Conservation (phyloP, 2,113 vertebrate species). For the Bubalus kerabau region DNA sequence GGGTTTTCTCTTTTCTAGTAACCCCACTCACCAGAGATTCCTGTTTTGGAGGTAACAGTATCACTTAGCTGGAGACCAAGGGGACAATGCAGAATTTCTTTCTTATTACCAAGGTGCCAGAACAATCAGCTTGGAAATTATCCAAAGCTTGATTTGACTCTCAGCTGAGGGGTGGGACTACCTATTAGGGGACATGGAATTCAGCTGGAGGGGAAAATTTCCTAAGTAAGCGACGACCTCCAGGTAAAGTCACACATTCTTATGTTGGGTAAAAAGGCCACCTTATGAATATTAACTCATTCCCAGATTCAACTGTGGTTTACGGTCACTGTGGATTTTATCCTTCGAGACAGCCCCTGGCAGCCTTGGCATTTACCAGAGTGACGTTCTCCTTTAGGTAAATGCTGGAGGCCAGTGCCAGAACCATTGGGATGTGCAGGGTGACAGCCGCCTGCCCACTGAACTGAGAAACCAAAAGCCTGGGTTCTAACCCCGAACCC, state of each 20-base stretch:
- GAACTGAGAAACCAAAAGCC: neutral
- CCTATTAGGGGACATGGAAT: neutral
- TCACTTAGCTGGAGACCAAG: slow-evolving; percentile 19
- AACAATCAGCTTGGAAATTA: neutral
- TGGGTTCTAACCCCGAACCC: neutral
- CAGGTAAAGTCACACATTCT: neutral
- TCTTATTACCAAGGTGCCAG: neutral
- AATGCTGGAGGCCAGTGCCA: neutral
- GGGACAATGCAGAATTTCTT: neutral
- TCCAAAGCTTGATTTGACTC: neutral
- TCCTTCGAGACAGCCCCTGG: neutral
- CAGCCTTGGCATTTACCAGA: neutral
- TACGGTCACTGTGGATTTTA: neutral
- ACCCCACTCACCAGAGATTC: neutral
- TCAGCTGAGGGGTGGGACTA: neutral
- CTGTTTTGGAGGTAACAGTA: slow-evolving; percentile 25
- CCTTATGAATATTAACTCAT: neutral
- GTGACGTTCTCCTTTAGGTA: neutral
- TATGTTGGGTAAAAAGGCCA: neutral
- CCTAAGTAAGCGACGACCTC: neutral
- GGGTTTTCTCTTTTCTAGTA: slow-evolving; percentile 24
- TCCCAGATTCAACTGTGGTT: neutral
- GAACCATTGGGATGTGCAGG: neutral
- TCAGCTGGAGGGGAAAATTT: neutral
- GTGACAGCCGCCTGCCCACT: neutral